Base-by-base conservation (phyloP, 1,140 invertebrate genomes). In the Diabrotica virgifera region DNA sequence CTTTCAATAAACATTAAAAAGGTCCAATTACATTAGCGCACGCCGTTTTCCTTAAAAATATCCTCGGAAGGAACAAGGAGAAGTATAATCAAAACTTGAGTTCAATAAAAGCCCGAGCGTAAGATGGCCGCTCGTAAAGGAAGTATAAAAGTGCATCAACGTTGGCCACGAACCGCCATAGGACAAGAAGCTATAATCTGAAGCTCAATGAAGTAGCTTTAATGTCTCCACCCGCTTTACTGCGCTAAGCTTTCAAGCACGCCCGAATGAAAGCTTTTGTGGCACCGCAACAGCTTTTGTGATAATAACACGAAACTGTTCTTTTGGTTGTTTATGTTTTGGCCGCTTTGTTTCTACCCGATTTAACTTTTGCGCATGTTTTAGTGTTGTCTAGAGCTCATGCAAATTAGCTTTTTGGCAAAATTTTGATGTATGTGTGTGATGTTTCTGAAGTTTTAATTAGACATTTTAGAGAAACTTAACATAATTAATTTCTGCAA, bases 51-150 rank as follows among this genome's bases (percentile, higher is more conserved):
- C 61, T 67, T 67, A 67, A 60, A 55, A 52, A 56, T 53, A 54
- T 66, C 50, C 59, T 40, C 24, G 56, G 38, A 35, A 36, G 61
- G 24, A 66, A 66, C 56, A 55, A 37, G 51, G 35, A 52, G 58
- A 51, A 64, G 63, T 40, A 63, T 59, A 63, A 67, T 55, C 67
- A 62, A 66, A 63, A 57, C 65, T 24, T 54, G 46, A 55, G 64
- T 55, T 68, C 65, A 68, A 71, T 72, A 72, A 74, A 72, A 70
- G 71, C 69, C 67, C 64, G 40, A 58, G 36, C 46, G 56, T 72
- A 74, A 74, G 72, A 74, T 74, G 72, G 71, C 73, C 68, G 73
- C 71, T 72, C 73, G 71, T 74, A 74, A 74, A 72, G 65, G 67
- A 69, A 70, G 70, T 68, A 70, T 71, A 74, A 74, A 74, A 74